A percentile compares a stretch with the other conserved stretches of the same genome.
Evolutionary conservation across 2,888 invertebrate genomes (phyloP).

Genomic region (Troglohyphantes excavatus): DNA sequence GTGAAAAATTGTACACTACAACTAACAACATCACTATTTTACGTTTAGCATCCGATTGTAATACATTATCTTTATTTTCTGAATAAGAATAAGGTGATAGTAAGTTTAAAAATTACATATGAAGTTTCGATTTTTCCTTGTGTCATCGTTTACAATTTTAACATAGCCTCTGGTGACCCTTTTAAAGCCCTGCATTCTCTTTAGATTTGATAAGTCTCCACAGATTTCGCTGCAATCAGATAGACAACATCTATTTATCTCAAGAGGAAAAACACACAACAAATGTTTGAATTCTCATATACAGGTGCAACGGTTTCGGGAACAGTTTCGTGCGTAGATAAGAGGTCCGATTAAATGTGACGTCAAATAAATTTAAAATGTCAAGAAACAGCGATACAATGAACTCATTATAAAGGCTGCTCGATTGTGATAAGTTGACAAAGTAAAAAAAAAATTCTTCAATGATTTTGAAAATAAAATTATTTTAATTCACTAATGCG

Average conservation of each 20-base stretch:
- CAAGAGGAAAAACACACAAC: background rate
- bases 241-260: background rate
- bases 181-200: background rate
- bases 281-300: constrained; percentile 21
- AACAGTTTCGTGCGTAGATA: background rate
- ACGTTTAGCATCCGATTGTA: too few species aligned
- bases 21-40: too few species aligned
- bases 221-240: background rate
- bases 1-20: too few species aligned
- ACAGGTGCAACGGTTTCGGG: constrained; percentile 15
- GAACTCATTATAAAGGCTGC: background rate
- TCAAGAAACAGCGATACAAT: constrained; percentile 3
- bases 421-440: too few species aligned
- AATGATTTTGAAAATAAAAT: too few species aligned
- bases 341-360: background rate
- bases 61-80: too few species aligned
- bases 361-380: background rate
- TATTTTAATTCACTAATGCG: too few species aligned
- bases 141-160: too few species aligned
- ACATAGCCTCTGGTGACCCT: background rate
- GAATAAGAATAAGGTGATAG: too few species aligned
- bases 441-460: too few species aligned
- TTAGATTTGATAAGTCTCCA: background rate
- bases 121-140: too few species aligned
- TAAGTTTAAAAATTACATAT: too few species aligned